phyloP scores from a whole-genome alignment of 2,113 vertebrate species.

The Gavialis gangeticus region DNA sequence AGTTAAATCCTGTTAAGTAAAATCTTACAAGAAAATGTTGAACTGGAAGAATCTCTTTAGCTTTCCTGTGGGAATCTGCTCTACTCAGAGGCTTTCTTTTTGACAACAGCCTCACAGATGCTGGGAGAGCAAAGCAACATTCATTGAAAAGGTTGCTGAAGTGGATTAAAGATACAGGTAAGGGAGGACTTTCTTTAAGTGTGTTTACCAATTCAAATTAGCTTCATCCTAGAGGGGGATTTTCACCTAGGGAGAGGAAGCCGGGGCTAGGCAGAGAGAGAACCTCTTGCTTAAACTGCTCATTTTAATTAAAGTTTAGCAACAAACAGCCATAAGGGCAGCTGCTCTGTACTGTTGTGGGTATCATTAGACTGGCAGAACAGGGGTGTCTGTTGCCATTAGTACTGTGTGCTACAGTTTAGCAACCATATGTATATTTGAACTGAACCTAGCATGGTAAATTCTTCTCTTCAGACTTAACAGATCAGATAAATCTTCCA shows the following conservation, averaged over 20 bases:
- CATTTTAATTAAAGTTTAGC: not conserved
- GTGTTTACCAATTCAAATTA: not conserved
- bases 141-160: not conserved
- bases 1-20: not conserved
- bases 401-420: not conserved
- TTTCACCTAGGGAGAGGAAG: not conserved
- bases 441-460: not conserved
- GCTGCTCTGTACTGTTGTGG: not conserved
- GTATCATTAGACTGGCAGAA: not conserved
- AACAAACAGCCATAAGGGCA: not conserved
- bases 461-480: not conserved
- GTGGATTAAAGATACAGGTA: not conserved
- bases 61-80: not conserved
- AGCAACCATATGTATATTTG: not conserved
- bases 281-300: not conserved
- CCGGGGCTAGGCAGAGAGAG: too few relatives aligned
- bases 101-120: not conserved
- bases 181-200: too few relatives aligned
- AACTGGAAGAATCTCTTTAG: not conserved
- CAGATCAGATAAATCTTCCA: not conserved
- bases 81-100: not conserved
- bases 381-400: not conserved
- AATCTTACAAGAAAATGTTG: not conserved
- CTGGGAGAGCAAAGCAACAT: not conserved
- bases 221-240: not conserved